phyloP scores from a whole-genome alignment of 2,888 invertebrate genomes.

The Endotricha flammealis region DNA sequence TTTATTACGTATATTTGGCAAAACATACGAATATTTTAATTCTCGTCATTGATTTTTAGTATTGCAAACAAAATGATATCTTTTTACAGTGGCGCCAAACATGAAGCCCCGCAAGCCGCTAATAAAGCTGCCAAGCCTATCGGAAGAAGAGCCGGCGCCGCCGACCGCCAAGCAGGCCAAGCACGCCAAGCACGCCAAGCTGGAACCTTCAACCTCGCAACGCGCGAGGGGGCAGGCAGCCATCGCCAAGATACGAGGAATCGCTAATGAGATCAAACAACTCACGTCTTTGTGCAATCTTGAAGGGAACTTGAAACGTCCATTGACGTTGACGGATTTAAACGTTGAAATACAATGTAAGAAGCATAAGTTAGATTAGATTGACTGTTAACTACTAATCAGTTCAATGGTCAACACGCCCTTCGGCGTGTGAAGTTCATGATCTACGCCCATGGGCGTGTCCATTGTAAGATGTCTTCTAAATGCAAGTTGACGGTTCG shows the following conservation, averaged over 20 bases:
- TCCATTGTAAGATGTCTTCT: too few relatives aligned
- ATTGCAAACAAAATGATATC: too few relatives aligned
- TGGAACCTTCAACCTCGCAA: constrained; percentile 27
- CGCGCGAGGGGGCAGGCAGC: constrained; percentile 32
- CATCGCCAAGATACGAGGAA: constrained; percentile 45
- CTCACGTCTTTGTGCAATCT: constrained; percentile 40
- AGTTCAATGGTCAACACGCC: too few relatives aligned
- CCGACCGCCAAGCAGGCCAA: constrained; percentile 30
- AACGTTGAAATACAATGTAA: constrained; percentile 36
- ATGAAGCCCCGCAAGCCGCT: constrained; percentile 61
- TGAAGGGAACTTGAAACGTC: constrained; percentile 41
- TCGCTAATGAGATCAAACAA: constrained; percentile 51
- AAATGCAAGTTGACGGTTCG: too few relatives aligned
- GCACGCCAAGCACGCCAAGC: too few relatives aligned
- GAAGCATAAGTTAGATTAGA: constrained; percentile 44
- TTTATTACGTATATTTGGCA: too few relatives aligned
- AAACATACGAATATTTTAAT: too few relatives aligned
- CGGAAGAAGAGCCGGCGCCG: constrained; percentile 50
- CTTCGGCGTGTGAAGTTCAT: too few relatives aligned
- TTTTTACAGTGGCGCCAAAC: constrained; percentile 54
- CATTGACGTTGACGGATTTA: constrained; percentile 24
- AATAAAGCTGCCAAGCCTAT: constrained; percentile 57
- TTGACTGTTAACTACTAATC: too few relatives aligned
- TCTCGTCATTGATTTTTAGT: too few relatives aligned
- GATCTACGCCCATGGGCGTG: too few relatives aligned